Evolutionary conservation across 2,113 vertebrate species (phyloP).

Genomic region (Cairina moschata): DNA sequence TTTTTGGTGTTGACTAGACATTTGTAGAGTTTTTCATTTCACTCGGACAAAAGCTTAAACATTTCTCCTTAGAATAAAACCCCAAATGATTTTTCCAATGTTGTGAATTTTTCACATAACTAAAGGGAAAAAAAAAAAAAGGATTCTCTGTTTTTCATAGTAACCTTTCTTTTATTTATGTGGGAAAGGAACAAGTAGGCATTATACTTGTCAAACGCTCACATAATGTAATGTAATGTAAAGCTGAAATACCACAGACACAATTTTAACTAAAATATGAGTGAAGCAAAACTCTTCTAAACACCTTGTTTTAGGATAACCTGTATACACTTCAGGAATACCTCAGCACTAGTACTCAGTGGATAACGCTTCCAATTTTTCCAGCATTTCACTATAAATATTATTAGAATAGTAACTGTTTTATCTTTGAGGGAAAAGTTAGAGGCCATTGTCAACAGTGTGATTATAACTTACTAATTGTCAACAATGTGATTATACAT

Average conservation of each 20-base stretch:
- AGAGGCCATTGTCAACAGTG: not conserved
- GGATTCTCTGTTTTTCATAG: not conserved
- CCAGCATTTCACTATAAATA: not conserved
- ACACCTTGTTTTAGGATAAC: not conserved
- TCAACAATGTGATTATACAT: no score
- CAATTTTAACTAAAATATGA: fast-evolving
- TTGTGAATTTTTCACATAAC: not conserved
- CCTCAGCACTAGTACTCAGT: not conserved
- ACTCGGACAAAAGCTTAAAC: not conserved
- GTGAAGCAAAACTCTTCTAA: not conserved
- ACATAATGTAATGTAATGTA: not conserved
- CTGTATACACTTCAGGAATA: not conserved
- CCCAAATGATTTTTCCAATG: not conserved
- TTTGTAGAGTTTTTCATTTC: not conserved
- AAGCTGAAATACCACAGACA: not conserved
- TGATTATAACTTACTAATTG: not conserved
- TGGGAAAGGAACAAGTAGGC: not conserved
- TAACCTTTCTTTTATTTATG: not conserved
- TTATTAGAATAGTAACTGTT: not conserved
- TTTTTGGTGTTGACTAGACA: not conserved
- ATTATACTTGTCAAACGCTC: not conserved
- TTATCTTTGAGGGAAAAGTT: not conserved
- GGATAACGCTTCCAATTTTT: not conserved
- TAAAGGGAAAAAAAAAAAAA: not conserved
- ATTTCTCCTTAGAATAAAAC: not conserved